Evolutionary conservation across 2,888 invertebrate genomes (phyloP).

Genomic region (Thumatha senex): DNA sequence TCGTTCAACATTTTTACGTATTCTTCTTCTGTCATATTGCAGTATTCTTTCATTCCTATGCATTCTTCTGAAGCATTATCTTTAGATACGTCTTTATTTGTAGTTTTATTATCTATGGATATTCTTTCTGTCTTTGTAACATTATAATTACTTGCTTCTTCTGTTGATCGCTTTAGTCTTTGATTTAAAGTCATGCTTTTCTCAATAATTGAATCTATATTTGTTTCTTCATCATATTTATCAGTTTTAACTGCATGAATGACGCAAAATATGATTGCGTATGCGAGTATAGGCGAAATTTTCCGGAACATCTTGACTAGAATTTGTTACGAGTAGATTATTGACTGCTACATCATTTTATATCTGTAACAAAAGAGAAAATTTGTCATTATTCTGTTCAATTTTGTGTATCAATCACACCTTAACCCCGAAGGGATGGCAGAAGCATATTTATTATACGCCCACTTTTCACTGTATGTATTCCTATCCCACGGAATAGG

Average conservation of each 20-base stretch:
- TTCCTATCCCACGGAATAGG: too few species aligned
- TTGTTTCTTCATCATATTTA: conserved; percentile 8
- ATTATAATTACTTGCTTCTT: conserved; percentile 15
- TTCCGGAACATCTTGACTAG: conserved; percentile 13
- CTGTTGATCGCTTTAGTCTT: conserved; percentile 15
- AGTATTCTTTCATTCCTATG: conserved; percentile 68
- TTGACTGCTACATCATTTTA: not conserved
- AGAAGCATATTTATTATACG: too few species aligned
- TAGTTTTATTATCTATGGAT: conserved; percentile 29
- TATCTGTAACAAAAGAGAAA: conserved; percentile 28
- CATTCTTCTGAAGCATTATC: conserved; percentile 53
- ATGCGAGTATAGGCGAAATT: conserved; percentile 2
- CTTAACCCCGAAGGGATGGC: too few species aligned
- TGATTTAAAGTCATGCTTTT: conserved; percentile 5
- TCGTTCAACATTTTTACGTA: conserved; percentile 84
- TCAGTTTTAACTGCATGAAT: conserved; percentile 3
- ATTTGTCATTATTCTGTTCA: not conserved
- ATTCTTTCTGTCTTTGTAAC: conserved; percentile 8
- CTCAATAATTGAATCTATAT: not conserved
- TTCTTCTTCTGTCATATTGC: conserved; percentile 81
- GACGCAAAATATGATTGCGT: conserved; percentile 6
- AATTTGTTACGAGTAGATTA: not conserved
- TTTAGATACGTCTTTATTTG: conserved; percentile 23
- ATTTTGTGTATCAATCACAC: not conserved
- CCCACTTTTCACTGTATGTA: too few species aligned